Percentiles rank a stretch among this genome's conserved stretches.
These are phyloP conservation scores for Ichneumon xanthorius DNA, from an alignment of 2,888 invertebrate genomes.

Conservation along the genomic window DNA sequence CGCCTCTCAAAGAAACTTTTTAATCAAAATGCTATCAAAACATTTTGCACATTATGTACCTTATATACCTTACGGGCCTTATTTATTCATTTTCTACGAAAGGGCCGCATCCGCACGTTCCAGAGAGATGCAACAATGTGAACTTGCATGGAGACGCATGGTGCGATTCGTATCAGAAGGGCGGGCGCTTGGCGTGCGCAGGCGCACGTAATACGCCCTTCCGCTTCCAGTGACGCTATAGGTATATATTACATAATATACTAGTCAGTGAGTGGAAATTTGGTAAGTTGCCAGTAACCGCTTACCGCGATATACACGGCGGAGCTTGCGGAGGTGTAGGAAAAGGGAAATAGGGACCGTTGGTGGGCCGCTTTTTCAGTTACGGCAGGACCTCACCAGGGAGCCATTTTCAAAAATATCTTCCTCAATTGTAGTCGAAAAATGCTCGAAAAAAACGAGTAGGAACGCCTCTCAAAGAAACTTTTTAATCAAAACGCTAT, in stretches of 20 bases:
- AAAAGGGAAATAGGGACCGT: neutral
- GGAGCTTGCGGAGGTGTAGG: slow-evolving; percentile 2
- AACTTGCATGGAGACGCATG: neutral
- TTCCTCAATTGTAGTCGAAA: no score
- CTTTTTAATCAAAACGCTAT: no score
- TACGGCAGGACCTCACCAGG: no score
- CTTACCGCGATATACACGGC: slow-evolving; percentile 38
- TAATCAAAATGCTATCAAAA: no score
- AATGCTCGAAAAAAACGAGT: no score
- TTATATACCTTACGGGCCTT: neutral
- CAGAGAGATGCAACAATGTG: neutral
- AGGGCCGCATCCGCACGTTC: neutral
- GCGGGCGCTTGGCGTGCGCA: neutral
- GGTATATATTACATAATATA: slow-evolving; percentile 4
- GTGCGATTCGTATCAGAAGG: neutral
- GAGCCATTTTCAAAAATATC: no score
- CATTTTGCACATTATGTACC: no score
- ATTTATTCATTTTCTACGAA: neutral
- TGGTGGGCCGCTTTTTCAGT: no score
- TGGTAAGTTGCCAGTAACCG: slow-evolving; percentile 55
- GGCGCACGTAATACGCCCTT: neutral
- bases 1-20: no score
- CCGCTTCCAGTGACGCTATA: neutral
- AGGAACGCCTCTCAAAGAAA: no score
- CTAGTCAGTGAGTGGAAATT: slow-evolving; percentile 45